Conservation (phyloP, 2,888 invertebrate species). For the Eucera pruinosa region DNA sequence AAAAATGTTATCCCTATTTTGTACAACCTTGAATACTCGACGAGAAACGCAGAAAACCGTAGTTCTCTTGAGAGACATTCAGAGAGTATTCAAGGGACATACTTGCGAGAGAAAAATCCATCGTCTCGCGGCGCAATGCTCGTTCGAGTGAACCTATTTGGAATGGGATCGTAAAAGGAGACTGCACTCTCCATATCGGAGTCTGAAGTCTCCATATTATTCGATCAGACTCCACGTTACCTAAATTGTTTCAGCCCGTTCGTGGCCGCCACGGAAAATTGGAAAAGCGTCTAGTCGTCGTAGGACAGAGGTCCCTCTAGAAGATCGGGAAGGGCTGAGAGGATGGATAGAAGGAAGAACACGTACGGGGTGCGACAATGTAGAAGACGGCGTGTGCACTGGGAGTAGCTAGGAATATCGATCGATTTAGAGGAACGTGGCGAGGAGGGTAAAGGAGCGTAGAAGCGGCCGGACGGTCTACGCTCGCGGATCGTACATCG, state of each 20-base stretch:
- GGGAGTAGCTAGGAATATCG: slow-evolving; percentile 57
- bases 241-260: slow-evolving; percentile 72
- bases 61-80: background rate
- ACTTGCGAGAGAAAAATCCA: slow-evolving; percentile 61
- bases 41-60: background rate
- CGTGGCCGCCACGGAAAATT: slow-evolving; percentile 72
- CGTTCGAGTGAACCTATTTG: slow-evolving; percentile 70
- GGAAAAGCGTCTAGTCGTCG: slow-evolving; percentile 67
- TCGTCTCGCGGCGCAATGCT: slow-evolving; percentile 65
- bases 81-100: slow-evolving; percentile 40
- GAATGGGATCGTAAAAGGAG: slow-evolving; percentile 70
- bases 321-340: background rate
- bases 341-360: background rate
- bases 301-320: slow-evolving; percentile 38
- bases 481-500: slow-evolving; percentile 53
- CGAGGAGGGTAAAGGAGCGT: slow-evolving; percentile 17
- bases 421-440: slow-evolving; percentile 55
- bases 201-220: slow-evolving; percentile 70
- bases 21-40: background rate
- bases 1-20: background rate
- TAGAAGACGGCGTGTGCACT: slow-evolving; percentile 38
- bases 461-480: slow-evolving; percentile 17
- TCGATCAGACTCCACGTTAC: slow-evolving; percentile 73
- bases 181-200: slow-evolving; percentile 68
- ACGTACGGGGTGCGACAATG: slow-evolving; percentile 39